phyloP scores from a whole-genome alignment of 2,888 invertebrate genomes.

The Nasonia oneida region DNA sequence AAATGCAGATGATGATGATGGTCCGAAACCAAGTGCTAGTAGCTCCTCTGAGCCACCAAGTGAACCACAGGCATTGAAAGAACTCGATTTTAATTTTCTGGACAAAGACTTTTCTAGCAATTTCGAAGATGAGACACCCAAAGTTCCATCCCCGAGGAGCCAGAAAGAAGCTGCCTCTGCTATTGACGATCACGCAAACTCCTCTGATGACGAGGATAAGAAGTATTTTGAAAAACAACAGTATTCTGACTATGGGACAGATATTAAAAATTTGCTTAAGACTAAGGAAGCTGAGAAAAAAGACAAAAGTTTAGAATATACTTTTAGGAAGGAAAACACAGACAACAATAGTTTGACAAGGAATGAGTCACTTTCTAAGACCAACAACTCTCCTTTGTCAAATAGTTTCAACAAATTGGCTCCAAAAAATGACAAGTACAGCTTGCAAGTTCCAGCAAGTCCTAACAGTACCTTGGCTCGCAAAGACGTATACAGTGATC shows the following conservation, averaged over 20 bases:
- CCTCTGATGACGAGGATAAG: constrained; percentile 91
- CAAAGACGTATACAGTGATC: constrained; percentile 84
- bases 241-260: constrained; percentile 86
- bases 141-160: constrained; percentile 34
- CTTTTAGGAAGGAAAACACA: constrained; percentile 32
- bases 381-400: constrained; percentile 30
- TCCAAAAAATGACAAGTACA: constrained; percentile 46
- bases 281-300: constrained; percentile 61
- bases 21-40: not conserved
- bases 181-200: constrained; percentile 84
- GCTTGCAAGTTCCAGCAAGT: constrained; percentile 24
- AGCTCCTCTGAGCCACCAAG: not conserved
- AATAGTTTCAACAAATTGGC: constrained; percentile 9
- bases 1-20: constrained; percentile 62
- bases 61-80: constrained; percentile 62
- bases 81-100: constrained; percentile 71
- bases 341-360: constrained; percentile 21
- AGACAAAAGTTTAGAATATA: constrained; percentile 48
- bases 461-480: not conserved
- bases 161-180: not conserved
- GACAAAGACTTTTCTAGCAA: constrained; percentile 13
- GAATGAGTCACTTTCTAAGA: not conserved
- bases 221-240: constrained; percentile 87
- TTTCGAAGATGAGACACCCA: not conserved
- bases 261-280: constrained; percentile 82